phyloP scores from a whole-genome alignment of 2,113 vertebrate species.

The Spilogale gracilis region DNA sequence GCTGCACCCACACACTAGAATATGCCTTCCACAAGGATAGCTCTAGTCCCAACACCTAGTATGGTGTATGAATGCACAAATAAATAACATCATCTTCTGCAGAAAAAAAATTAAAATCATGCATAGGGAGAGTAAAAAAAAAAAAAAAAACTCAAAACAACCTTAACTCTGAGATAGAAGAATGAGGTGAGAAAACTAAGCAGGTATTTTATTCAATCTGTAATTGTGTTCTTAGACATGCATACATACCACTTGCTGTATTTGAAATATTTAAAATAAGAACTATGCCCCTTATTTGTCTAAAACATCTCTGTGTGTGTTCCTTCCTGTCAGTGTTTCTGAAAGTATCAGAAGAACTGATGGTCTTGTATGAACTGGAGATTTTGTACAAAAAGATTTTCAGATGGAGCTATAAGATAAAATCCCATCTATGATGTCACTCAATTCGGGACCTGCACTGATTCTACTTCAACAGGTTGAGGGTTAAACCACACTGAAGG shows the following conservation, averaged over 20 bases:
- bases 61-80: not conserved
- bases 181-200: not conserved
- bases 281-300: not conserved
- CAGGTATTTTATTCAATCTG: not conserved
- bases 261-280: constrained; percentile 45
- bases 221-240: not conserved
- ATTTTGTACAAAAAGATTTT: not conserved
- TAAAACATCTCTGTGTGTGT: not conserved
- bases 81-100: not conserved
- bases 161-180: not conserved
- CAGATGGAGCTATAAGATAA: not conserved
- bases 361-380: not conserved
- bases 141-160: constrained; percentile 28
- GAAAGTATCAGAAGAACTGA: not conserved
- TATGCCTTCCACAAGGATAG: not conserved
- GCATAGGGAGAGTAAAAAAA: not conserved
- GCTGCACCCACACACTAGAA: not conserved
- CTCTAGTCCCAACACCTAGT: not conserved
- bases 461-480: not conserved
- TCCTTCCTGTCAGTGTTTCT: not conserved
- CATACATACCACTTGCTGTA: not conserved
- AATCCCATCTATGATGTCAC: not conserved
- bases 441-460: not conserved
- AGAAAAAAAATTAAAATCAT: not conserved
- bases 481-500: not conserved